Base-by-base conservation (phyloP, 2,797 vertebrate genomes). In the Mastacembelus armatus region DNA sequence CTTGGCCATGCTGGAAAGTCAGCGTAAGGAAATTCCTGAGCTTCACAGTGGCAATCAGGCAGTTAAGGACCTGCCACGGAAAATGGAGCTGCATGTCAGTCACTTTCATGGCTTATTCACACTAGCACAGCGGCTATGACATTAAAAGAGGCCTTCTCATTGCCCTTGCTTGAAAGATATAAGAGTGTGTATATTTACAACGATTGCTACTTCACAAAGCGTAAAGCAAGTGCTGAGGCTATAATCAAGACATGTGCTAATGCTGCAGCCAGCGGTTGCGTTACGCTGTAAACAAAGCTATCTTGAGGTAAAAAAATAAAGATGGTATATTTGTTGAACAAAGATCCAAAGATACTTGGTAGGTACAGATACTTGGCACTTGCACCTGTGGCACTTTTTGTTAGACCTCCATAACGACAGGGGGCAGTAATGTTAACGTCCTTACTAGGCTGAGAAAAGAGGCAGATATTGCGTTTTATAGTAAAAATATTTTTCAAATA, bases 81-180 rank as follows among this genome's bases (percentile, higher is more conserved):
- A 88, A 90, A 92, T 91, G 85, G 82, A 90, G 85, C 87, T 77
- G 84, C 35, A 14, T 76, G 91, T 92, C 90, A 92, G 61, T 93
- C 91, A 92, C 84, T 86, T 89, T 90, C 90, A 88, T 83, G 85
- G 90, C 84, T 91, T 90, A 88, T 89, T 91, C 88, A 88, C 88
- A 78, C 69, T n/a, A 60, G 81, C 75, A 80, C 78, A 66, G 77
- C 74, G 65, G 71, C 75, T 78, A 57, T 56, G 73, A 74, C 74
- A 85, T 76, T 68, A 70, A 76, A 51, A 80, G 47, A 74, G 69
- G 71, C 65, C 59, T 83, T 88, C 83, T 80, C 68, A 69, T 77
- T 86, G 65, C 61, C 71, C 60, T 77, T 47, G 66, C 39, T 83
- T 83, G 64, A 83, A 64, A 81, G 52, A 70, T 47, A 50, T 55